Evolutionary conservation across 1,140 invertebrate species (phyloP), one percentile per base, ranked within the genome.

Genomic region (Drosophila simulans): DNA sequence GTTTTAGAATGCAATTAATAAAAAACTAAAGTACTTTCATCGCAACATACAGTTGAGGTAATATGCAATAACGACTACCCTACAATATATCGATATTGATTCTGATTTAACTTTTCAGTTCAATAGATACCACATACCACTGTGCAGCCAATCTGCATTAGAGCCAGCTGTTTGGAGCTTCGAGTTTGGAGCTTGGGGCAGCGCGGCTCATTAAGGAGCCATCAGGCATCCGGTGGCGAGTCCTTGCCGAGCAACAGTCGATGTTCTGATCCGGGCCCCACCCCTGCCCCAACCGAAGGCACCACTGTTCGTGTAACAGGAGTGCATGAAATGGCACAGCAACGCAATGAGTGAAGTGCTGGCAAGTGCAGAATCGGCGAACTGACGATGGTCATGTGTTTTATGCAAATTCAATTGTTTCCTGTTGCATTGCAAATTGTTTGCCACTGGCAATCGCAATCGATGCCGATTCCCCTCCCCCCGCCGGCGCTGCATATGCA

Each of bases 371-470:
- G 54, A 55, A 63, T 69, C 43, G 51, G 48, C 70, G 45, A 76
- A 76, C 75, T 80, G 81, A 58, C 81, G 70, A 69, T 74, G 69
- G 80, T 56, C 75, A 84, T 80, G 82, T 86, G 82, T 86, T 86
- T 81, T 86, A 86, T 86, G 82, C 82, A 86, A 86, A 86, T 86
- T 86, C 82, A 86, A 86, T 86, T 86, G 82, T 86, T 86, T 86
- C 82, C 82, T 86, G 78, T 86, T 84, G 80, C 80, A 80, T 84
- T 75, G 80, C 74, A 77, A 82, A 85, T 85, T 82, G 77, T 57
- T 59, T 80, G 71, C 71, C 54, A 39, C 56, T 63, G 45, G 46
- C 76, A 63, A 66, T 57, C 72, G 58, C 34, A 46, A 77, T 75
- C 68, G 53, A 76, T 71, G 55, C 53, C 49, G 13, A n/a, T 37